Percentiles rank a stretch among this genome's conserved stretches.
phyloP scores from a whole-genome alignment of 2,888 invertebrate species.

The Oconnorella tubifera region DNA sequence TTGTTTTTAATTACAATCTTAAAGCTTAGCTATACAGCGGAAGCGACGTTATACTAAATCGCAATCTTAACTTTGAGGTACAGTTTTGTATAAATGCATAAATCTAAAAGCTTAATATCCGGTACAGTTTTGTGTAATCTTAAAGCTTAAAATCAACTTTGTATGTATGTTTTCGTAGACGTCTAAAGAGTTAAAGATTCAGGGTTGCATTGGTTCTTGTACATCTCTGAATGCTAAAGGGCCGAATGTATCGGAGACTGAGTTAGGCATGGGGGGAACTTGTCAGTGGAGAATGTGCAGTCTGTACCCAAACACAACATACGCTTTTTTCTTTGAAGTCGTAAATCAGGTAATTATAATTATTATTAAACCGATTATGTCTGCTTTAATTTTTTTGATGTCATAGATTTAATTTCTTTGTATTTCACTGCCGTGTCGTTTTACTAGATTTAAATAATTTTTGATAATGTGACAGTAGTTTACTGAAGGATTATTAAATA shows the following conservation, averaged over 20 bases:
- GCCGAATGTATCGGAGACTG: slow-evolving; percentile 88
- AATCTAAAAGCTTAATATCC: no score
- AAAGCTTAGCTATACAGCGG: no score
- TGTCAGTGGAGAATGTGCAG: slow-evolving; percentile 98
- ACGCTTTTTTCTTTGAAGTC: slow-evolving; percentile 94
- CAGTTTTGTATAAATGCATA: no score
- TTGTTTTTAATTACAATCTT: no score
- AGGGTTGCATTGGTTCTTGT: slow-evolving; percentile 94
- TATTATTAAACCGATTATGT: no score
- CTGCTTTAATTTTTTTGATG: background rate
- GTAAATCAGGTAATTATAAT: slow-evolving; percentile 54
- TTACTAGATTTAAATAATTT: background rate
- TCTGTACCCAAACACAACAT: slow-evolving; percentile 83
- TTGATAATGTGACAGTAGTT: background rate
- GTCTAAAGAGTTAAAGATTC: slow-evolving; percentile 87
- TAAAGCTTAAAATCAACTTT: no score
- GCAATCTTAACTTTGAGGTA: no score
- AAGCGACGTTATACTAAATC: no score
- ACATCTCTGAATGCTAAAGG: slow-evolving; percentile 89
- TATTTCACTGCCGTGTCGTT: no score
- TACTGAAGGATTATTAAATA: no score
- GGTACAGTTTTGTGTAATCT: no score
- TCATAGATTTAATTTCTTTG: background rate
- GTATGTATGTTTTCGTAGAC: no score
- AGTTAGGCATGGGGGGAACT: slow-evolving; percentile 95